Base-by-base conservation (phyloP, 2,797 vertebrate genomes). In the Dendrocincla fuliginosa region DNA sequence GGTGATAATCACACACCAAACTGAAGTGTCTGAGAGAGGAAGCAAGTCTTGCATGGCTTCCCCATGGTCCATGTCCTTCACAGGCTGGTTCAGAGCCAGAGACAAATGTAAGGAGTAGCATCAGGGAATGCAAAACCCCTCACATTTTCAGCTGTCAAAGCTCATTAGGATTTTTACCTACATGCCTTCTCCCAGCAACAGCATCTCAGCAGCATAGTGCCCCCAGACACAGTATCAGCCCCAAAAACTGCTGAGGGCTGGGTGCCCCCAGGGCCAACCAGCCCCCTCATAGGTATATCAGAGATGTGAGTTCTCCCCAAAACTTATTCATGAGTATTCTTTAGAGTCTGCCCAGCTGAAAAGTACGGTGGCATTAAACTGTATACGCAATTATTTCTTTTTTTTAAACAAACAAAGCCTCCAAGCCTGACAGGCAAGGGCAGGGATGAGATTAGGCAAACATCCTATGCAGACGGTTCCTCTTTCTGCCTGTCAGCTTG, bases 381-480 rank as follows among this genome's bases (percentile, higher is more conserved):
- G 32, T 77, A 79, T 52, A 55, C 0, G 3, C 27, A 44, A 44
- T 17, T 3, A 25, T 55, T 75, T 79, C 89, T 77, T 19, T 80
- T 3, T 23, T 30, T 32, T 20, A 32, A 93, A 74, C 68, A 96
- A 93, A 93, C 71, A 81, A 93, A 95, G 47, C 71, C 82, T 83
- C 42, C n/a, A 28, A 89, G 79, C 86, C 82, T 91, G 83, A 81
- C 91, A 79, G 82, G 91, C 84, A 91, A 75, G 91, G 90, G 70
- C 88, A 94, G 61, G 63, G 92, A 96, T 84, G 84, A 92, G 94
- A 97, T 95, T 97, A 96, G 84, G 84, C 93, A 96, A 96, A 96
- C 95, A 89, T 93, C 92, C 89, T 84, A 87, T 53, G 68, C 53
- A 95, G 95, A 96, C 37, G 8, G 91, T 73, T 96, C 93, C 82